Percentiles rank a stretch among this genome's conserved stretches.
Conservation (phyloP, 2,113 vertebrate genomes). For the Rhea pennata region DNA sequence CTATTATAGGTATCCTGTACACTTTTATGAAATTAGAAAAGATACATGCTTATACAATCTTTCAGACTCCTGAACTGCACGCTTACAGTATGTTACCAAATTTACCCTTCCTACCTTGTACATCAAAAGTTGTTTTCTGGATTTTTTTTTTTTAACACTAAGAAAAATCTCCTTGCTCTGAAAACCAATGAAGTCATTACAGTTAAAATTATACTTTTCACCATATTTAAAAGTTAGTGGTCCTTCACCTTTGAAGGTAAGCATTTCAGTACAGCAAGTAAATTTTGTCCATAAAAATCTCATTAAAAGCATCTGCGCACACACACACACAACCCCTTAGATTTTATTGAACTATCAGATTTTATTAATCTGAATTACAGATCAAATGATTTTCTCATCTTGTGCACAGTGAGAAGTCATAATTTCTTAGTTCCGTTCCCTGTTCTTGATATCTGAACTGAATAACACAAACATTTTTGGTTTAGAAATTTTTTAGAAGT, state of each 20-base stretch:
- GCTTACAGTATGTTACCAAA: not conserved
- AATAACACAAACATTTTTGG: not conserved
- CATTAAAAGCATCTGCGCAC: not conserved
- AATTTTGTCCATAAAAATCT: not conserved
- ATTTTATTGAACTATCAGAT: not conserved
- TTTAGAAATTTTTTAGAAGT: not conserved
- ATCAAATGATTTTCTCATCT: not conserved
- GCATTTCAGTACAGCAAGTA: not conserved
- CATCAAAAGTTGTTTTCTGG: not conserved
- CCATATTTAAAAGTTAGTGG: not conserved
- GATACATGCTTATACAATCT: not conserved
- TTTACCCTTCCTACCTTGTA: not conserved
- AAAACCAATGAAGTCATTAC: not conserved
- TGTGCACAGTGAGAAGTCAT: not conserved
- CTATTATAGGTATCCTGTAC: not conserved
- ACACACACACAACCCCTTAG: no score
- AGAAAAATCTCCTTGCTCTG: not conserved
- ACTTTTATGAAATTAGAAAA: not conserved
- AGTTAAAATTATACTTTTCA: not conserved
- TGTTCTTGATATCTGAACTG: no score
- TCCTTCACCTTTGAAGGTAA: not conserved
- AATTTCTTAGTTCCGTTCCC: not conserved
- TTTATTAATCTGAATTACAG: not conserved
- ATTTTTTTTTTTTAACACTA: not conserved
- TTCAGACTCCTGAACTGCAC: not conserved